Evolutionary conservation across 2,113 vertebrate genomes (phyloP).

Genomic region (Amphiprion ocellaris): DNA sequence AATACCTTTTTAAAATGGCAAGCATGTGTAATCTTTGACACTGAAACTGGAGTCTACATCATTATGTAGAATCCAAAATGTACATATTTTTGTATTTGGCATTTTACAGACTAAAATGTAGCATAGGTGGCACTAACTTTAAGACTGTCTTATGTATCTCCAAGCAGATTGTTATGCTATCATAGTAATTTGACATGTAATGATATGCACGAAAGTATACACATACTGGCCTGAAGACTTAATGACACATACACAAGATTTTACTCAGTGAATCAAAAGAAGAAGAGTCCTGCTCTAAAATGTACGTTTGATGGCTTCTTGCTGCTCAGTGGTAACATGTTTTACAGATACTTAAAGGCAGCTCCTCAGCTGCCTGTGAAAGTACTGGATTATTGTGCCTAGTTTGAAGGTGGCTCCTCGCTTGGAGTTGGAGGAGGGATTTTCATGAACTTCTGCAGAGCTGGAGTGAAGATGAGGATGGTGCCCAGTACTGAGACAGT

Average conservation of each 20-base stretch:
- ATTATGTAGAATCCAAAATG: background rate
- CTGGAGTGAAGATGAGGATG: slow-evolving; percentile 95
- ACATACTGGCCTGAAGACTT: background rate
- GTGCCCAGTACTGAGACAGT: slow-evolving; percentile 90
- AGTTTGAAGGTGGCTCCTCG: slow-evolving; percentile 63
- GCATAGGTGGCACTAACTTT: background rate
- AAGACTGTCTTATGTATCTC: background rate
- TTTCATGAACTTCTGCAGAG: slow-evolving; percentile 89
- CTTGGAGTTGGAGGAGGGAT: slow-evolving; percentile 62
- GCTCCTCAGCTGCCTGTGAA: background rate
- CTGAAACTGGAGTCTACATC: background rate
- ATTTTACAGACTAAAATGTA: background rate
- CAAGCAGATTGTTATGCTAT: background rate
- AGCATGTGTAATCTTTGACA: background rate
- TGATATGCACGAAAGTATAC: background rate
- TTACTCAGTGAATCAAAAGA: slow-evolving; percentile 9
- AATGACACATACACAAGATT: slow-evolving; percentile 1
- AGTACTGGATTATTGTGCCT: slow-evolving; percentile 6
- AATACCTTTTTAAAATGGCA: background rate
- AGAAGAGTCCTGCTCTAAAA: background rate
- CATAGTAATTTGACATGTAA: background rate
- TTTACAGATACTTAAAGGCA: slow-evolving; percentile 1
- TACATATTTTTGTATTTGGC: background rate
- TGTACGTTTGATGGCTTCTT: background rate
- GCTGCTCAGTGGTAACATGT: slow-evolving; percentile 20